These are phyloP conservation scores for Drosophila ustulata DNA, from an alignment of 2,888 invertebrate genomes.

Conservation along the genomic window DNA sequence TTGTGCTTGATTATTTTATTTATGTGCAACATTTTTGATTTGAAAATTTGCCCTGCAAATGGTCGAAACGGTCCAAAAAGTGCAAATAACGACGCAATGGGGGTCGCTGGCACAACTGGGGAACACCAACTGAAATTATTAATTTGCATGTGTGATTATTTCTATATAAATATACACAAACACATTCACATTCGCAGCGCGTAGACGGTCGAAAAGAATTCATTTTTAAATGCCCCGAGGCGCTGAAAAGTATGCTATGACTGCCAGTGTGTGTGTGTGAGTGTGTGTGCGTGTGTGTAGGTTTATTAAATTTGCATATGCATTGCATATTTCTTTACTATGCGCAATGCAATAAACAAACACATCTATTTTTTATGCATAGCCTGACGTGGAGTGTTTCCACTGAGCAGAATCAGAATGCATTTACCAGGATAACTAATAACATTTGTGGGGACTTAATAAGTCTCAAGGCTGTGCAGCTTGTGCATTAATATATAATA, in stretches of 20 bases:
- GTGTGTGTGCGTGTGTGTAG: slow-evolving; percentile 25
- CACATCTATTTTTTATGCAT: slow-evolving; percentile 36
- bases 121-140: slow-evolving; percentile 72
- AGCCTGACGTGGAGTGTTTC: slow-evolving; percentile 18
- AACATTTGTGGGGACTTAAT: slow-evolving; percentile 4
- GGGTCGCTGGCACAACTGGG: neutral
- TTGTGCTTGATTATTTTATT: slow-evolving; percentile 61
- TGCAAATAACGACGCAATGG: slow-evolving; percentile 26
- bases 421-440: slow-evolving; percentile 1
- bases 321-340: slow-evolving; percentile 65
- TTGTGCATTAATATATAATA: neutral
- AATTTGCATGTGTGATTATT: slow-evolving; percentile 83
- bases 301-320: slow-evolving; percentile 76
- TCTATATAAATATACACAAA: slow-evolving; percentile 67
- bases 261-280: slow-evolving; percentile 16
- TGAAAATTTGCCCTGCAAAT: slow-evolving; percentile 30
- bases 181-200: slow-evolving; percentile 6
- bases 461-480: slow-evolving; percentile 6
- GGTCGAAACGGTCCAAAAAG: slow-evolving; percentile 1
- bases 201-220: slow-evolving; percentile 29
- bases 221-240: slow-evolving; percentile 64
- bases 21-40: slow-evolving; percentile 69
- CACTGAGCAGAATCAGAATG: slow-evolving; percentile 19
- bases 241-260: slow-evolving; percentile 70
- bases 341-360: slow-evolving; percentile 61